Conservation (phyloP, 1,140 invertebrate genomes). For the Apis cerana region DNA sequence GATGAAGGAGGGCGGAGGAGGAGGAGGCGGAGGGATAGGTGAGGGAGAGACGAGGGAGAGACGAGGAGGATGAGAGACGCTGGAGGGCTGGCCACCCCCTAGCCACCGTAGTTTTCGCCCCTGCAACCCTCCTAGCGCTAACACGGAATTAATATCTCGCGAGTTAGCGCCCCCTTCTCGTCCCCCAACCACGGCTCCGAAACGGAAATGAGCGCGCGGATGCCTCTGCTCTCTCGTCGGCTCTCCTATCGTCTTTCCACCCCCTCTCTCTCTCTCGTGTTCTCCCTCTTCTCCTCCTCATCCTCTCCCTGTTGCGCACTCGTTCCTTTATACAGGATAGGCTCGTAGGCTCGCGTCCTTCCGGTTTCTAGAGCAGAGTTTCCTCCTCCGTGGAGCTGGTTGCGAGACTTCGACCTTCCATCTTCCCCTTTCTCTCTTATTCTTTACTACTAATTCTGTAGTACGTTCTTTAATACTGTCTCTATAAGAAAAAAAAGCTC, state of each 20-base stretch:
- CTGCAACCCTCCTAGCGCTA: constrained; percentile 78
- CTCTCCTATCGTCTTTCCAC: constrained; percentile 66
- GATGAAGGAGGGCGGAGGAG: constrained; percentile 10
- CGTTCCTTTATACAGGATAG: too few relatives aligned
- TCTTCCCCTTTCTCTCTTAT: too few relatives aligned
- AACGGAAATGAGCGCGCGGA: constrained; percentile 81
- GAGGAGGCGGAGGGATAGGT: neutral
- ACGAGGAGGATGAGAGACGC: constrained; percentile 30
- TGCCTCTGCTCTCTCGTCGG: constrained; percentile 74
- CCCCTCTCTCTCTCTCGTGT: constrained; percentile 21
- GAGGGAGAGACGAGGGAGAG: neutral
- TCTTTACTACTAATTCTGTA: too few relatives aligned
- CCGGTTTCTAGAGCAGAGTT: constrained; percentile 50
- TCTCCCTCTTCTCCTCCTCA: neutral
- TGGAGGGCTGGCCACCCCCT: constrained; percentile 64
- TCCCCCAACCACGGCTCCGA: constrained; percentile 69
- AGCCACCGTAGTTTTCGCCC: constrained; percentile 77
- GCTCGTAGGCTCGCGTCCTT: constrained; percentile 57
- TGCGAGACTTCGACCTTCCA: too few relatives aligned
- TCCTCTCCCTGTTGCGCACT: constrained; percentile 14
- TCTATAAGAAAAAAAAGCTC: too few relatives aligned
- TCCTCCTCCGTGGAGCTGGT: neutral
- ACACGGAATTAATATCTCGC: constrained; percentile 82
- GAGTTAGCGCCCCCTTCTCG: constrained; percentile 77
- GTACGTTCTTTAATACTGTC: too few relatives aligned